Conservation (phyloP, 2,888 invertebrate genomes). For the Ceraclea dissimilis region DNA sequence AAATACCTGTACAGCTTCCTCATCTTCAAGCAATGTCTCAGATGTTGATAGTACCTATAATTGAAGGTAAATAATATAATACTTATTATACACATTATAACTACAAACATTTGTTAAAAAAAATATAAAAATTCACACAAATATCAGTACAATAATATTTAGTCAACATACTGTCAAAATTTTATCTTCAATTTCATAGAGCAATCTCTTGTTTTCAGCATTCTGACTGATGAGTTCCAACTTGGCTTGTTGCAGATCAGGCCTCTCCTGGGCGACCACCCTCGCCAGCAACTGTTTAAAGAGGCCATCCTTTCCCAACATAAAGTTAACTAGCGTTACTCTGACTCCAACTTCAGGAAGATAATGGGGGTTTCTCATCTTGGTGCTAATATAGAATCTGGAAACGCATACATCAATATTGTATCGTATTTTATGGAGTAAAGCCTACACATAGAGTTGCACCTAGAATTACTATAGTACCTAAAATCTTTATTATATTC, state of each 20-base stretch:
- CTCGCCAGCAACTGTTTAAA: constrained; percentile 85
- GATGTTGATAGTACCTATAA: constrained; percentile 44
- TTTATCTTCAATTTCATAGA: constrained; percentile 87
- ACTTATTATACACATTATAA: no score
- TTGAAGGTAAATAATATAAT: constrained; percentile 59
- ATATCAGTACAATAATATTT: not conserved
- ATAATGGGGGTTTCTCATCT: constrained; percentile 88
- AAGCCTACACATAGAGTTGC: no score
- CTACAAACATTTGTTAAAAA: not conserved
- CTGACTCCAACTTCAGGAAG: constrained; percentile 90
- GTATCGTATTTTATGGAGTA: no score
- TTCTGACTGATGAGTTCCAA: constrained; percentile 80
- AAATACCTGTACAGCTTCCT: constrained; percentile 69
- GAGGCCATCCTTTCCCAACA: constrained; percentile 82
- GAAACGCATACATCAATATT: constrained; percentile 7
- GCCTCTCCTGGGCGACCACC: constrained; percentile 85
- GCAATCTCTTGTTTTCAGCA: constrained; percentile 71
- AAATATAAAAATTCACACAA: not conserved
- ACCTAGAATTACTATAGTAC: constrained; percentile 43
- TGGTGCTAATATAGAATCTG: constrained; percentile 89
- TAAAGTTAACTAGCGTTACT: constrained; percentile 84
- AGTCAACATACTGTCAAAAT: constrained; percentile 53
- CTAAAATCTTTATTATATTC: constrained; percentile 83
- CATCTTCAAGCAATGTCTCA: constrained; percentile 69
- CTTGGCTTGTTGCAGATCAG: constrained; percentile 87